Base-by-base conservation (phyloP, 1,140 invertebrate species). In the Arctopsyche grandis region DNA sequence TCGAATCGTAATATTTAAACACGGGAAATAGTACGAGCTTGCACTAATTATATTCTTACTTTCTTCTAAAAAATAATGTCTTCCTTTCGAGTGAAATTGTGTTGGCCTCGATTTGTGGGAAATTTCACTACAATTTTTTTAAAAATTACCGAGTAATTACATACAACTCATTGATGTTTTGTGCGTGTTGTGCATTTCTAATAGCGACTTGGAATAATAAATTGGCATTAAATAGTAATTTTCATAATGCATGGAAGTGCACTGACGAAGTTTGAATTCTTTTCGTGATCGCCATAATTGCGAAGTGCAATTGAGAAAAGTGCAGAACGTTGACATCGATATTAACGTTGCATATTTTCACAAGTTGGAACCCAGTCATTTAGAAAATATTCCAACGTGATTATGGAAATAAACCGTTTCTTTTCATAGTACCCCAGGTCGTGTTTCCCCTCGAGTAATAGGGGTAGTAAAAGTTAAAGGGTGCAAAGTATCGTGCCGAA, bases 401-500 rank as follows among this genome's bases (percentile, higher is more conserved):
- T 52, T 52, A 52, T 3, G 48, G 12, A 12, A 52, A 52, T 16
- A 14, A 52, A 12, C 48, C 48, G 4, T 12, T 52, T 52, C 12
- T 52, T 16, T 16, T 12, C 48, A 16, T 12, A 12, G 10, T 52
- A 10, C 48, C 48, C 48, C 48, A 52, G 16, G 21, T 60, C 58
- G 58, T 16, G 58, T 60, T 60, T 16, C 16, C 48, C 44, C 16
- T 26, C 21, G 63, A 66, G 24, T 26, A 12, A 9, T 66, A 66
- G 63, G 24, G 21, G 21, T 22, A 66, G 22, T 66, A 66, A 66
- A 66, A 66, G 63, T 60, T 60, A 21, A 60, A 60, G 56, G 56
- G 56, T 60, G 56, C 56, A 60, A 60, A 60, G 56, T 60, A 60
- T 60, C 56, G 56, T 60, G 56, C 56, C 1, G 56, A 60, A 60